phyloP scores from a whole-genome alignment of 2,888 invertebrate species.

The Litoditis marina region DNA sequence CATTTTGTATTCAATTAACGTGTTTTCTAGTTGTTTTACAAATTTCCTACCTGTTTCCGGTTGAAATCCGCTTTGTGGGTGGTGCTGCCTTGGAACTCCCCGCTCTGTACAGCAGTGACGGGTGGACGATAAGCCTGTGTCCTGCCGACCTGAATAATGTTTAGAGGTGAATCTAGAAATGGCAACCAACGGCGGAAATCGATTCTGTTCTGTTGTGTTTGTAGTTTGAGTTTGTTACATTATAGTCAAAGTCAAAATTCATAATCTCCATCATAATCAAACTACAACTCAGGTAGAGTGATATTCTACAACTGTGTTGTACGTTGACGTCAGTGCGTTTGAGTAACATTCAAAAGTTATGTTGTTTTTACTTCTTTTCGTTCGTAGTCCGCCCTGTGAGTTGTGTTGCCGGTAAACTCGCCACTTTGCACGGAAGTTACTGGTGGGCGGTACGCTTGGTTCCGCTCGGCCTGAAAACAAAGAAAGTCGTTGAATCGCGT shows the following conservation, averaged over 20 bases:
- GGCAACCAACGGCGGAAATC: too few species aligned
- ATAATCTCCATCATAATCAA: too few species aligned
- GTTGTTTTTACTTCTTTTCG: neutral
- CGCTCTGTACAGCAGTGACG: slow-evolving; percentile 21
- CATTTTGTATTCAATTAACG: too few species aligned
- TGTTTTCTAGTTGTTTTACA: too few species aligned
- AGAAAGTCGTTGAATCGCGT: neutral
- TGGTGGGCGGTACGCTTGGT: slow-evolving; percentile 7
- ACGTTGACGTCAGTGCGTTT: too few species aligned
- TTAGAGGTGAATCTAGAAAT: too few species aligned
- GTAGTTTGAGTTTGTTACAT: too few species aligned
- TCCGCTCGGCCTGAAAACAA: neutral
- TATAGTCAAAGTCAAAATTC: too few species aligned
- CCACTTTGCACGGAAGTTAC: slow-evolving; percentile 7
- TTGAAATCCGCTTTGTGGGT: slow-evolving; percentile 39
- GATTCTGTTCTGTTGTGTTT: too few species aligned
- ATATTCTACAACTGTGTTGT: too few species aligned
- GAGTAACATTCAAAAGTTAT: neutral
- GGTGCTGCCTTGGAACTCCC: slow-evolving; percentile 36
- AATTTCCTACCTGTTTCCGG: slow-evolving; percentile 28
- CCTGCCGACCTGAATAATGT: slow-evolving; percentile 22
- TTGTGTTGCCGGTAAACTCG: slow-evolving; percentile 11
- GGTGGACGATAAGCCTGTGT: slow-evolving; percentile 21
- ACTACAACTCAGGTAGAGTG: too few species aligned
- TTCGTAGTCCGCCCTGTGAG: slow-evolving; percentile 4